A percentile compares a stretch with the other conserved stretches of the same genome.
Evolutionary conservation across 1,140 invertebrate species (phyloP).

Genomic region (Scylla paramamosain): DNA sequence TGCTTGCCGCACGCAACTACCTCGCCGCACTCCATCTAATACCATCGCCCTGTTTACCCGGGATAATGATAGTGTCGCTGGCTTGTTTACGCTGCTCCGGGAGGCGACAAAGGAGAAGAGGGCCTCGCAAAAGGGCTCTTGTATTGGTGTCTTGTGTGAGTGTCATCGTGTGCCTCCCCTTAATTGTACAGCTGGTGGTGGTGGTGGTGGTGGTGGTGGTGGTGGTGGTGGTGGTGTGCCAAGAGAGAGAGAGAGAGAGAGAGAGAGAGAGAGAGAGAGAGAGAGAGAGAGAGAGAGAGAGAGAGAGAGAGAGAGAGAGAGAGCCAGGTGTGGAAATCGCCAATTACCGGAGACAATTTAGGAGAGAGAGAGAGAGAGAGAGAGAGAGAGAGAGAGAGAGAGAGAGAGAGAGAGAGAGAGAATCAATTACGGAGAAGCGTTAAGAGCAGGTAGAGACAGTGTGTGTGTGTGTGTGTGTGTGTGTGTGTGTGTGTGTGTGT

Average conservation of each 20-base stretch:
- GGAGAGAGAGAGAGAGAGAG: slow-evolving; percentile 16
- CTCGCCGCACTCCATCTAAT: not conserved
- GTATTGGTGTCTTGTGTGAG: not conserved
- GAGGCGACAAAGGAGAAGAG: not conserved
- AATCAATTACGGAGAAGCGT: not conserved
- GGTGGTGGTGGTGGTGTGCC: not conserved
- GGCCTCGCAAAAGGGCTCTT: not conserved
- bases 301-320: slow-evolving; percentile 51
- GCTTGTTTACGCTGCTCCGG: not conserved
- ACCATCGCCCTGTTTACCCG: not conserved
- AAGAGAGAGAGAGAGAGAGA: not conserved
- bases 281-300: slow-evolving; percentile 39
- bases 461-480: no score
- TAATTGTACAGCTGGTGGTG: not conserved
- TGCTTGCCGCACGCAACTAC: not conserved
- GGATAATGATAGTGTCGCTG: not conserved
- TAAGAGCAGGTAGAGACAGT: not conserved
- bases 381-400: slow-evolving; percentile 34
- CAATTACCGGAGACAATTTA: no score
- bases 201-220: not conserved
- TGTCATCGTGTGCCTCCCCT: not conserved
- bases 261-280: slow-evolving; percentile 52
- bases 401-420: not conserved
- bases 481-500: no score
- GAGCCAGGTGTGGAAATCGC: not conserved